A percentile compares a stretch with the other conserved stretches of the same genome.
Conservation (phyloP, 1,140 invertebrate genomes). For the Cataglyphis hispanica region DNA sequence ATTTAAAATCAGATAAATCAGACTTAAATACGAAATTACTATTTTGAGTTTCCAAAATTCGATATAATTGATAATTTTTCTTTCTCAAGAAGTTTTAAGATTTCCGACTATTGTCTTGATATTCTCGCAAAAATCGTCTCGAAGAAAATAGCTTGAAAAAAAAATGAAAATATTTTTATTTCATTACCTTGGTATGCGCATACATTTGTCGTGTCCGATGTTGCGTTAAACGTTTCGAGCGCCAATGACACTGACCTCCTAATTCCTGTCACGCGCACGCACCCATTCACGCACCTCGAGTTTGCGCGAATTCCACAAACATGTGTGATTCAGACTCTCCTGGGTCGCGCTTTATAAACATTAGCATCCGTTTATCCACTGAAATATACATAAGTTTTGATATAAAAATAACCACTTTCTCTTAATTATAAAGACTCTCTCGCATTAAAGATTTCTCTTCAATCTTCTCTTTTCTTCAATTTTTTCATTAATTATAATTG, state of each 20-base stretch:
- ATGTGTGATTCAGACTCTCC: neutral
- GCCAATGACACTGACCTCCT: constrained; percentile 17
- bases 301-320: constrained; percentile 10
- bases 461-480: neutral
- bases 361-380: neutral
- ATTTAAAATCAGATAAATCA: neutral
- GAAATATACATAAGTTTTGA: neutral
- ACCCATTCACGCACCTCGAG: neutral
- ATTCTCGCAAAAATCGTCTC: neutral
- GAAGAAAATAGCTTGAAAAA: neutral
- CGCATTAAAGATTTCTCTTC: neutral
- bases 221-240: neutral
- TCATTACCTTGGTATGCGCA: too few species aligned
- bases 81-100: neutral
- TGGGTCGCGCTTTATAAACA: neutral
- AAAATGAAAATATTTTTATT: neutral
- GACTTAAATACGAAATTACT: neutral
- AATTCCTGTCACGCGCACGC: constrained; percentile 24
- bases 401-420: neutral
- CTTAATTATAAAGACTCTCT: neutral
- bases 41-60: neutral
- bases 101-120: neutral
- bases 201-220: neutral
- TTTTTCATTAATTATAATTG: neutral
- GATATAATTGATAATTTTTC: neutral